A percentile compares a stretch with the other conserved stretches of the same genome.
Conservation (phyloP, 2,888 invertebrate species). For the Caenorhabditis sinica region DNA sequence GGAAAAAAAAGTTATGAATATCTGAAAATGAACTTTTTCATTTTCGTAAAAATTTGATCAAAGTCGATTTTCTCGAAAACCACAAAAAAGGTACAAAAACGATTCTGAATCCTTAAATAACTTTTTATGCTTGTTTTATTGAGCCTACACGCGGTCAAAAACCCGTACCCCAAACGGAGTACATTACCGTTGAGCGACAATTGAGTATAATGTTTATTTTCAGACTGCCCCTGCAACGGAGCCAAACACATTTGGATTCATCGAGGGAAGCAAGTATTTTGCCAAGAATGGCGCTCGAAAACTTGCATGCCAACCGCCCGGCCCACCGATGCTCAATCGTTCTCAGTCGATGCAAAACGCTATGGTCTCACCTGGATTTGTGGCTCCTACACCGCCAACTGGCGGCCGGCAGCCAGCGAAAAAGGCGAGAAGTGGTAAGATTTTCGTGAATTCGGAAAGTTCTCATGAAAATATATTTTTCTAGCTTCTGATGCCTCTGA, state of each 20-base stretch:
- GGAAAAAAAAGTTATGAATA: not conserved
- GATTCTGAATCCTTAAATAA: too few relatives aligned
- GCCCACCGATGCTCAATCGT: slow-evolving; percentile 31
- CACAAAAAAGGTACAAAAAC: too few relatives aligned
- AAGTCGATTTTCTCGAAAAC: too few relatives aligned
- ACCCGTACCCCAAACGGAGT: too few relatives aligned
- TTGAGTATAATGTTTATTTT: too few relatives aligned
- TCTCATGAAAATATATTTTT: not conserved
- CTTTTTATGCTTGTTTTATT: too few relatives aligned
- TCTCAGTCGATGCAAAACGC: slow-evolving; percentile 55
- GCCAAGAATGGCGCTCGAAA: slow-evolving; percentile 31
- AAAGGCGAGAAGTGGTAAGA: slow-evolving; percentile 51
- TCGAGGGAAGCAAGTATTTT: slow-evolving; percentile 61
- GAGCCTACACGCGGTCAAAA: too few relatives aligned
- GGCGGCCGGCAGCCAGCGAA: slow-evolving; percentile 48
- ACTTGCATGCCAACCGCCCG: slow-evolving; percentile 12
- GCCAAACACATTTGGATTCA: slow-evolving; percentile 63
- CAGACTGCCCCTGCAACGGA: slow-evolving; percentile 37
- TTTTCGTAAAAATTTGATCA: too few relatives aligned
- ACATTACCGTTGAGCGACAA: too few relatives aligned
- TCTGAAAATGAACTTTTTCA: too few relatives aligned
- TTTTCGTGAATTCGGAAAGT: not conserved
- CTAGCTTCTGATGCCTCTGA: slow-evolving; percentile 55
- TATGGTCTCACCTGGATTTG: slow-evolving; percentile 34
- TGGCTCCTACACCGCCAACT: slow-evolving; percentile 8